Evolutionary conservation across 2,888 invertebrate genomes (phyloP).

Genomic region (Epinotia demarniana): DNA sequence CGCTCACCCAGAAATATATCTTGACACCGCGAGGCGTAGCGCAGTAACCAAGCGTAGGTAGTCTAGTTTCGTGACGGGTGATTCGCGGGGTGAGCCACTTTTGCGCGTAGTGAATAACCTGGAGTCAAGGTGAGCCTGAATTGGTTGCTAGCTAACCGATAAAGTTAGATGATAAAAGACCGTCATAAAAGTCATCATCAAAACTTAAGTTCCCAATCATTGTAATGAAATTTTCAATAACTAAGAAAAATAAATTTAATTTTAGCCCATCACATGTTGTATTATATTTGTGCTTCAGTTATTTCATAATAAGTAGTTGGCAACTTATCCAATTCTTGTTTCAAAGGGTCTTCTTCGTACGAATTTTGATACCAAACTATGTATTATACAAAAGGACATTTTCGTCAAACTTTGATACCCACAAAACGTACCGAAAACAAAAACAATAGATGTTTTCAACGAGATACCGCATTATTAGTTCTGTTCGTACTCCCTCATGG

Average conservation of each 20-base stretch:
- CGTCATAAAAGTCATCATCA: too few species aligned
- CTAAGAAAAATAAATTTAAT: too few species aligned
- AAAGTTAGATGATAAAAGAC: neutral
- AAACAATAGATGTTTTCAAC: slow-evolving; percentile 63
- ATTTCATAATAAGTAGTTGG: too few species aligned
- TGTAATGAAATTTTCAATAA: too few species aligned
- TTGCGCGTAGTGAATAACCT: too few species aligned
- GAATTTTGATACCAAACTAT: neutral
- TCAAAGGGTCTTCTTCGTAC: neutral
- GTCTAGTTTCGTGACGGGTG: too few species aligned
- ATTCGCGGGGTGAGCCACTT: too few species aligned
- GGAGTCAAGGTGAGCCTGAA: neutral
- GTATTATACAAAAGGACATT: slow-evolving; percentile 3
- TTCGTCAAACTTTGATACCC: slow-evolving; percentile 12
- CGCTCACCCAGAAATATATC: too few species aligned
- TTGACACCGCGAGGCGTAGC: too few species aligned
- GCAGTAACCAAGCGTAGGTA: too few species aligned
- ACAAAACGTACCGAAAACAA: slow-evolving; percentile 56
- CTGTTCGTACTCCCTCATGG: slow-evolving; percentile 57
- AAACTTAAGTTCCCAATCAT: too few species aligned
- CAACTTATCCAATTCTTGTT: slow-evolving; percentile 8
- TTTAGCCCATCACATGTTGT: neutral
- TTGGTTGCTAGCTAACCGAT: neutral
- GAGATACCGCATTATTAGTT: slow-evolving; percentile 57
- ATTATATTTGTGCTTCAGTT: neutral